A percentile compares a stretch with the other conserved stretches of the same genome.
Evolutionary conservation across 2,888 invertebrate genomes (phyloP).

Genomic region (Drosophila ezoana): DNA sequence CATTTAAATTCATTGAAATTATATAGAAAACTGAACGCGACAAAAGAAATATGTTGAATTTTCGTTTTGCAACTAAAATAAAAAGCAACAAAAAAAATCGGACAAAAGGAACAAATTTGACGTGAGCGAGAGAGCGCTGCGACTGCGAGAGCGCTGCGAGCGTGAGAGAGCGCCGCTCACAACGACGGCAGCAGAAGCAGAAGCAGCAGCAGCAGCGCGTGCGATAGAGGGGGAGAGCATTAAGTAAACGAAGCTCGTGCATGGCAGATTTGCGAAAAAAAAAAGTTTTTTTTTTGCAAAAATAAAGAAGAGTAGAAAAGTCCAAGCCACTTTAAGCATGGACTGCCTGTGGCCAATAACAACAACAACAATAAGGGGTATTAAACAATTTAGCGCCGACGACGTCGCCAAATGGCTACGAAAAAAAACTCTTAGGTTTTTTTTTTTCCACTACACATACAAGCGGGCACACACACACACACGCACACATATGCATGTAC

Average conservation of each 20-base stretch:
- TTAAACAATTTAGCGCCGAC: constrained; percentile 57
- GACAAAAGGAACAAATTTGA: constrained; percentile 77
- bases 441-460: constrained; percentile 56
- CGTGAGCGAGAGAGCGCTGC: constrained; percentile 39
- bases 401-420: constrained; percentile 46
- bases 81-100: constrained; percentile 51
- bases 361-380: constrained; percentile 52
- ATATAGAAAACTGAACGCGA: constrained; percentile 56
- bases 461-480: constrained; percentile 12
- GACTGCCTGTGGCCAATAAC: constrained; percentile 26
- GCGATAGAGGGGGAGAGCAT: constrained; percentile 49
- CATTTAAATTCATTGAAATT: constrained; percentile 61
- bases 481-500: constrained; percentile 5
- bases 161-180: constrained; percentile 25
- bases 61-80: constrained; percentile 61
- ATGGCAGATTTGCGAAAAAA: constrained; percentile 69
- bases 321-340: constrained; percentile 61
- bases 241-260: constrained; percentile 75
- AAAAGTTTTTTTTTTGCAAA: constrained; percentile 36
- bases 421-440: constrained; percentile 52
- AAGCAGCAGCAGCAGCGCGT: constrained; percentile 30
- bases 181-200: constrained; percentile 33
- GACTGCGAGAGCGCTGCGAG: constrained; percentile 23
- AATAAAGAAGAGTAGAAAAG: constrained; percentile 49
- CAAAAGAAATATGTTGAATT: constrained; percentile 69